Percentiles rank a stretch among this genome's conserved stretches.
These are phyloP conservation scores for Pterobdella sp. DNA, from an alignment of 2,888 invertebrate species.

Conservation along the genomic window DNA sequence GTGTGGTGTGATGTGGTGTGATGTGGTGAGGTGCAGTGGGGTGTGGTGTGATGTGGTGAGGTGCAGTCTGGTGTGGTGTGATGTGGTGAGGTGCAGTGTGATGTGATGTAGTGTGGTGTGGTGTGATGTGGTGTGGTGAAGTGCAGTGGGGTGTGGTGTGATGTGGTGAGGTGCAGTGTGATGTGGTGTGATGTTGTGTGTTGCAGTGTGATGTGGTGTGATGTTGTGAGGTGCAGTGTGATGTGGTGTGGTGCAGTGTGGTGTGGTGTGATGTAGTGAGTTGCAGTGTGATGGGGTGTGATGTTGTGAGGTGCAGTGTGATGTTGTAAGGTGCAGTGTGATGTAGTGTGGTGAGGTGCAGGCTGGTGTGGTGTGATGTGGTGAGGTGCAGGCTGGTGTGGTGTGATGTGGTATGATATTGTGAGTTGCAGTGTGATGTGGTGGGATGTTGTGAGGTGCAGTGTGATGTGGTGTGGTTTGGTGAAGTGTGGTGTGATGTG, in stretches of 20 bases:
- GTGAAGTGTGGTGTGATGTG: conserved; percentile 48
- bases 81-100: neutral
- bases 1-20: neutral
- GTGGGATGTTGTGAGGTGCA: neutral
- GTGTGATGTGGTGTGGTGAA: neutral
- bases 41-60: neutral
- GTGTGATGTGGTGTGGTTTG: conserved; percentile 55
- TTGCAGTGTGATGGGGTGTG: neutral
- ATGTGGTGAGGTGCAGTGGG: conserved; percentile 56
- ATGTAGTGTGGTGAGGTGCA: conserved; percentile 59
- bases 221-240: conserved; percentile 58
- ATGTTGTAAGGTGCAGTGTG: neutral
- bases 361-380: neutral
- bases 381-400: conserved; percentile 84
- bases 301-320: conserved; percentile 60
- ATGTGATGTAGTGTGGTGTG: conserved; percentile 56
- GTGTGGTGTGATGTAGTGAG: conserved; percentile 51
- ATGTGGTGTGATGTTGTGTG: conserved; percentile 59
- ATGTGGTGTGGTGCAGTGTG: conserved; percentile 47
- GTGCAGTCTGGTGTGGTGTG: conserved; percentile 77
- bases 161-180: neutral
- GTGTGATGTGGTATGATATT: neutral
- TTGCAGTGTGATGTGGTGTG: neutral
- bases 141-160: conserved; percentile 61
- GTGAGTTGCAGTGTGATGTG: conserved; percentile 59